Conservation (phyloP, 2,113 vertebrate genomes). For the Acanthisitta chloris region DNA sequence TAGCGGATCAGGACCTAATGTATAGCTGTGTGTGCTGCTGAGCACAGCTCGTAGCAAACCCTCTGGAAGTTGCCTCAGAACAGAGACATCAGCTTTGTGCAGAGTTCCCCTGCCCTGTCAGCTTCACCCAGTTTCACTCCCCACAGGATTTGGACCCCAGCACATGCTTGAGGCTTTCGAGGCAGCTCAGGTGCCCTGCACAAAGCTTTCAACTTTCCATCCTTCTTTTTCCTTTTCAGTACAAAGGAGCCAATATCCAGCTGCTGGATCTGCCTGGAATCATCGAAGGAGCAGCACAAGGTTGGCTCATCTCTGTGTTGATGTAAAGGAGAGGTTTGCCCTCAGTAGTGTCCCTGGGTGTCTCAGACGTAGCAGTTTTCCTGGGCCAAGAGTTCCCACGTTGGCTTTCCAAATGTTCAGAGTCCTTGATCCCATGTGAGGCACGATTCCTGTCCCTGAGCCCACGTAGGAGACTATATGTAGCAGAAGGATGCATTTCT, state of each 20-base stretch:
- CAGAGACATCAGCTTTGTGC: not conserved
- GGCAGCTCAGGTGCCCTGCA: not conserved
- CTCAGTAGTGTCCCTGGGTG: not conserved
- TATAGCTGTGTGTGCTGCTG: not conserved
- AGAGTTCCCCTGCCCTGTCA: not conserved
- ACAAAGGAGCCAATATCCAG: conserved; percentile 98
- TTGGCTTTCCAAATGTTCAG: not conserved
- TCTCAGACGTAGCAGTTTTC: not conserved
- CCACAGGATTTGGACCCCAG: not conserved
- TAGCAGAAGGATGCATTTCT: conserved; percentile 12
- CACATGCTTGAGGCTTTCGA: fast-evolving
- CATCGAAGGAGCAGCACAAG: conserved; percentile 97
- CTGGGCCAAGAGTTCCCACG: not conserved
- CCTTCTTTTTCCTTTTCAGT: conserved; percentile 72
- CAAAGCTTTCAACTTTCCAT: not conserved
- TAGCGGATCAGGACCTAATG: not conserved
- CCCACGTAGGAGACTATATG: not conserved
- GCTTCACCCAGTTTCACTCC: not conserved
- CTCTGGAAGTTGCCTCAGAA: not conserved
- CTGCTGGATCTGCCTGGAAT: conserved; percentile 96
- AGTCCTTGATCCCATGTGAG: not conserved
- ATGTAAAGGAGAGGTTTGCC: not conserved
- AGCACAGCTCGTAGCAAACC: fast-evolving
- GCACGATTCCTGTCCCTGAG: not conserved
- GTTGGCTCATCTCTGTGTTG: conserved; percentile 60